Percentiles rank a stretch among this genome's conserved stretches.
Evolutionary conservation across 2,113 vertebrate species (phyloP).

Genomic region (Phylloscopus trochilus): DNA sequence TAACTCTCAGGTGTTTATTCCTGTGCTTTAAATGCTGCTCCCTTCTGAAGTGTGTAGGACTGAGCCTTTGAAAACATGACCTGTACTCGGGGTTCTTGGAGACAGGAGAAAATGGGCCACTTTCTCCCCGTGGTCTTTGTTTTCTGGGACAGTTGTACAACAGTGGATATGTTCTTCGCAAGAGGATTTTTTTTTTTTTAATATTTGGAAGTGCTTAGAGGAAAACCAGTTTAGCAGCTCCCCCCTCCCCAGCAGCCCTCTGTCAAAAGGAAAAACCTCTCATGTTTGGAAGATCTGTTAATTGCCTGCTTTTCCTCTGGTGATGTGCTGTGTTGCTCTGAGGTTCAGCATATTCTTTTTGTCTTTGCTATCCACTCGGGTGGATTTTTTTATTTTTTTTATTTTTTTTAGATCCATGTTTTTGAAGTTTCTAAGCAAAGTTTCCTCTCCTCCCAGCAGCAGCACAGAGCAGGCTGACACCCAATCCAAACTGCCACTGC

Average conservation of each 20-base stretch:
- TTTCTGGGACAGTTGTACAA: constrained; percentile 76
- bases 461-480: not conserved
- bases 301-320: not conserved
- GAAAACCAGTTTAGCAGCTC: constrained; percentile 33
- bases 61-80: constrained; percentile 34
- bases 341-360: not conserved
- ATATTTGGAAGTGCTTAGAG: not conserved
- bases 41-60: not conserved
- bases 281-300: not conserved
- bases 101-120: constrained; percentile 72
- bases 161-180: not conserved
- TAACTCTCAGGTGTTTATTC: not conserved
- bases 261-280: not conserved
- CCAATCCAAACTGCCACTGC: not conserved
- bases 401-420: not conserved
- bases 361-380: not conserved
- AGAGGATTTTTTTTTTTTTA: not conserved
- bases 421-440: constrained; percentile 49
- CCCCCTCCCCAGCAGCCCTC: not conserved
- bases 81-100: constrained; percentile 51
- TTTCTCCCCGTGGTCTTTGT: constrained; percentile 72
- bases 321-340: not conserved
- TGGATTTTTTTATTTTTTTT: not conserved
- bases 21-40: not conserved
- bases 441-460: constrained; percentile 52